Evolutionary conservation across 2,113 vertebrate genomes (phyloP).

Genomic region (Odocoileus virginianus): DNA sequence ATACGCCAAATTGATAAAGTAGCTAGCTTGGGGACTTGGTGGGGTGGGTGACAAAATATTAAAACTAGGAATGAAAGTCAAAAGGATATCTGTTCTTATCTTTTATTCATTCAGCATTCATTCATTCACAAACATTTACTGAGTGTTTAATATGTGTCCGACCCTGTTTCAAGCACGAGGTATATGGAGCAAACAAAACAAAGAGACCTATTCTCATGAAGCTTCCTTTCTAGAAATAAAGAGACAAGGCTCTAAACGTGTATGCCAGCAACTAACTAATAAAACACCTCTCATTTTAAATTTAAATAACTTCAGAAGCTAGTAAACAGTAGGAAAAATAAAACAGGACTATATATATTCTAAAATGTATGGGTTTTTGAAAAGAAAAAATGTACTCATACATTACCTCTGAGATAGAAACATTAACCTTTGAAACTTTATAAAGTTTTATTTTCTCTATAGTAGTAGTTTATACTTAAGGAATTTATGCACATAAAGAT

Average conservation of each 20-base stretch:
- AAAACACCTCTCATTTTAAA: neutral
- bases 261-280: neutral
- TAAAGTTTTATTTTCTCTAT: neutral
- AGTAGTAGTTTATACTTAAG: neutral
- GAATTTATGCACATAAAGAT: neutral
- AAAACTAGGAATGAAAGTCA: neutral
- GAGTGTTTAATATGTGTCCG: neutral
- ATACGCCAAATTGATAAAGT: neutral
- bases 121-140: neutral
- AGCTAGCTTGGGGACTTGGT: neutral
- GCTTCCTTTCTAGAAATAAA: neutral
- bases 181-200: neutral
- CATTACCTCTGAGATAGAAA: neutral
- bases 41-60: neutral
- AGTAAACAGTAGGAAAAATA: neutral
- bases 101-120: neutral
- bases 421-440: neutral
- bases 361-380: neutral
- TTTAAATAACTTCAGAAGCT: slow-evolving; percentile 20
- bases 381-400: neutral
- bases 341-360: neutral
- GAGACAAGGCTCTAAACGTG: neutral
- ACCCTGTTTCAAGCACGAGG: neutral
- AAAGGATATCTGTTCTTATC: neutral
- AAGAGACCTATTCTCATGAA: neutral